Evolutionary conservation across 2,797 vertebrate species (phyloP).

Genomic region (Takifugu ocellatus): DNA sequence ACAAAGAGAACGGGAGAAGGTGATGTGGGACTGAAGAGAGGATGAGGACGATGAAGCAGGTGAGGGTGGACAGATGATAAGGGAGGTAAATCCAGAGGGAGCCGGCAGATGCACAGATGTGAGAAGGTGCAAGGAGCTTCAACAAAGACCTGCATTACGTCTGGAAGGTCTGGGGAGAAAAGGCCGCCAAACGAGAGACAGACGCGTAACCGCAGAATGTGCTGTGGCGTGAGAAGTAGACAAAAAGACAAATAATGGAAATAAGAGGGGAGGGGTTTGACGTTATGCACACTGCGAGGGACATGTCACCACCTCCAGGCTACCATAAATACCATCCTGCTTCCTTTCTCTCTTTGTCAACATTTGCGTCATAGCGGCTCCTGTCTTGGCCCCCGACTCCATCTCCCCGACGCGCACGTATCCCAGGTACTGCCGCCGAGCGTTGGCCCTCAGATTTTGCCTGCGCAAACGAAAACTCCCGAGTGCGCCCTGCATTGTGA

Average conservation of each 20-base stretch:
- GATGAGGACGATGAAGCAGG: constrained; percentile 28
- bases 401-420: constrained; percentile 63
- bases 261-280: constrained; percentile 43
- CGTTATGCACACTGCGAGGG: constrained; percentile 45
- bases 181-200: constrained; percentile 48
- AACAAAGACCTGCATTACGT: constrained; percentile 36
- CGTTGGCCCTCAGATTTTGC: constrained; percentile 67
- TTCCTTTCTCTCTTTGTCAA: constrained; percentile 31
- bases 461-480: constrained; percentile 73
- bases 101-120: constrained; percentile 38
- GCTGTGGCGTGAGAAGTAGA: constrained; percentile 60
- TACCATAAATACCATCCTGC: constrained; percentile 32
- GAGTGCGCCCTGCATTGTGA: constrained; percentile 74
- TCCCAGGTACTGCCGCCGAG: constrained; percentile 52
- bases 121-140: constrained; percentile 15
- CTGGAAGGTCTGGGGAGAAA: constrained; percentile 25
- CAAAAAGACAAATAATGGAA: constrained; percentile 66
- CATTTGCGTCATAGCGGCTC: constrained; percentile 37
- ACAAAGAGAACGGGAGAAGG: constrained; percentile 43
- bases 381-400: constrained; percentile 39
- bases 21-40: constrained; percentile 48
- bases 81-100: constrained; percentile 47
- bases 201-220: constrained; percentile 50
- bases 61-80: constrained; percentile 34
- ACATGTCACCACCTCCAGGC: constrained; percentile 46